phyloP scores from a whole-genome alignment of 53 echinoderm and acorn worm genomes.

The Mesocentrotus franciscanus region DNA sequence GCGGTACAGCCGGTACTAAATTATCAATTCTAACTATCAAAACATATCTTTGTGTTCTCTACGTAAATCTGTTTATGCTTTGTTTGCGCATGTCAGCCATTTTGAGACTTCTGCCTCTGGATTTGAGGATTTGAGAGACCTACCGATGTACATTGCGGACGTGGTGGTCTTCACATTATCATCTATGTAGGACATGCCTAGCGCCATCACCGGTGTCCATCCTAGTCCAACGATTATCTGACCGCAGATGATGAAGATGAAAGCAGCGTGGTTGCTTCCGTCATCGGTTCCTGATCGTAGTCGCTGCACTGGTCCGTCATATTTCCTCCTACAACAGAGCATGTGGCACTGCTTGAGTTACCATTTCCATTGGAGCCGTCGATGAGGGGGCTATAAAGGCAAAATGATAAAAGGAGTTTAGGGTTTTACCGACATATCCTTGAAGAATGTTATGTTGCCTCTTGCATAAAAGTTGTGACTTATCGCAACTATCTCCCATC shows the following conservation, averaged over 20 bases:
- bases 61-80: no score
- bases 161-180: constrained; percentile 78
- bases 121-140: background rate
- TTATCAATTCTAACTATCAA: no score
- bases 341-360: background rate
- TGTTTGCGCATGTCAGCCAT: no score
- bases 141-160: constrained; percentile 82
- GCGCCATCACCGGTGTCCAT: constrained; percentile 81
- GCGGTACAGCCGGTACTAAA: no score
- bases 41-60: no score
- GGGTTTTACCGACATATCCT: no score
- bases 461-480: no score
- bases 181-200: constrained; percentile 80
- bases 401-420: background rate
- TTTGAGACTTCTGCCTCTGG: no score
- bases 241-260: constrained; percentile 75
- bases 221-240: constrained; percentile 78
- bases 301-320: constrained; percentile 53
- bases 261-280: constrained; percentile 67
- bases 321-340: background rate
- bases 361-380: background rate
- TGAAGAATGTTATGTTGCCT: no score
- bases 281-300: background rate
- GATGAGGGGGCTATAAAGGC: background rate
- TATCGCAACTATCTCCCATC: no score